A percentile compares a stretch with the other conserved stretches of the same genome.
Evolutionary conservation across 2,797 vertebrate genomes (phyloP).

Genomic region (Cynodonichthys magdalenae): DNA sequence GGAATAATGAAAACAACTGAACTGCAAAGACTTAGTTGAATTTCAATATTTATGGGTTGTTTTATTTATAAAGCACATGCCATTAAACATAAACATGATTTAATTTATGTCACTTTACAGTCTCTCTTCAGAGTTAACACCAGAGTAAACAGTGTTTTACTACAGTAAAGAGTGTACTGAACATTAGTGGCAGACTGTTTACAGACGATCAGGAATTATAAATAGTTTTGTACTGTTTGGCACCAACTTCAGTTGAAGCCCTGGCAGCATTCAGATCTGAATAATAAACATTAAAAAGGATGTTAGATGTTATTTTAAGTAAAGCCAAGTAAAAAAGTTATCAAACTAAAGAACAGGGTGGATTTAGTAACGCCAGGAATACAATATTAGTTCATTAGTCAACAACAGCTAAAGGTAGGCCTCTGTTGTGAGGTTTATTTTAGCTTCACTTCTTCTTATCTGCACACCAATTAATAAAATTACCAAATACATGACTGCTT

Average conservation of each 20-base stretch:
- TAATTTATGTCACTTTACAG: neutral
- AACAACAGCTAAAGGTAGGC: neutral
- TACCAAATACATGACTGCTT: neutral
- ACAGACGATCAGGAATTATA: neutral
- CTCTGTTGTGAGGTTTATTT: neutral
- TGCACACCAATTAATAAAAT: neutral
- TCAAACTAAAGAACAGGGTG: neutral
- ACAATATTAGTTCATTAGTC: neutral
- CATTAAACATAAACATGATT: too few relatives aligned
- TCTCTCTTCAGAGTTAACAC: neutral
- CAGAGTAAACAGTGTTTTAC: constrained; percentile 4
- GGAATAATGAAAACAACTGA: neutral
- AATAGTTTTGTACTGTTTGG: neutral
- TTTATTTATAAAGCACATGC: neutral
- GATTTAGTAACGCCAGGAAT: too few relatives aligned
- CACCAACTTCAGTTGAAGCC: neutral
- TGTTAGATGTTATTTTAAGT: neutral
- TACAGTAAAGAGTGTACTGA: neutral
- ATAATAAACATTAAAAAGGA: neutral
- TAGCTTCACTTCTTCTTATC: neutral
- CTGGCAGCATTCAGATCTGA: neutral
- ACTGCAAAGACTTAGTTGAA: neutral
- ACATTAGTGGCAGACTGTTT: constrained; percentile 1
- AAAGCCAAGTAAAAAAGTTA: neutral
- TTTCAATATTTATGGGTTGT: neutral